Conservation (phyloP, 1,140 invertebrate species). For the Brachionus rubens region DNA sequence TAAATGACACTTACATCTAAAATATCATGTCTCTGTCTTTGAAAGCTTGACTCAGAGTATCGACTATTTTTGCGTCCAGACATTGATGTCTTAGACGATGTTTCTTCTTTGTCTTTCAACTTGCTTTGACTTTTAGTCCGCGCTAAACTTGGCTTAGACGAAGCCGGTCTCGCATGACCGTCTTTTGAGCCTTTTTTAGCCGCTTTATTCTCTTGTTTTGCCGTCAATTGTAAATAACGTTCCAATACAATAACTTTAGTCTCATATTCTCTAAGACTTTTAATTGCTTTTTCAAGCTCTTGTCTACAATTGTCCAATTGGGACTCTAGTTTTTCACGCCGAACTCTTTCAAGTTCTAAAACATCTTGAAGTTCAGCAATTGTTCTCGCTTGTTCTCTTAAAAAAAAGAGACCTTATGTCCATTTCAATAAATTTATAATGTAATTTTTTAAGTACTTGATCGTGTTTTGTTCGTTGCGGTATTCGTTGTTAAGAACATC, state of each 20-base stretch:
- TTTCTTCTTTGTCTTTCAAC: constrained; percentile 1
- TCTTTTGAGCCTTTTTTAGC: neutral
- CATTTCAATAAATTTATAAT: neutral
- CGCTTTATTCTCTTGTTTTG: constrained; percentile 11
- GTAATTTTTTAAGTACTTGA: constrained; percentile 48
- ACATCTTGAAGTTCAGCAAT: constrained; percentile 57
- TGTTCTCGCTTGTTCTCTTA: constrained; percentile 49
- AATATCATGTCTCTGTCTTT: constrained; percentile 10
- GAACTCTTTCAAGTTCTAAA: constrained; percentile 58
- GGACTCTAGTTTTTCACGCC: constrained; percentile 58
- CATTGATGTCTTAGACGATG: neutral
- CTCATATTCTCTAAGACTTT: constrained; percentile 25
- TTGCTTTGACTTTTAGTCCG: constrained; percentile 14
- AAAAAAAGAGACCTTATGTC: no score
- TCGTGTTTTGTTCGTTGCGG: constrained; percentile 55
- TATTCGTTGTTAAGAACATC: constrained; percentile 54
- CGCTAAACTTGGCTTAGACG: neutral
- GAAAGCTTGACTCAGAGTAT: neutral
- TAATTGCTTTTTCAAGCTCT: constrained; percentile 30
- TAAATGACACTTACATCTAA: neutral
- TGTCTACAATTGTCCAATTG: constrained; percentile 57
- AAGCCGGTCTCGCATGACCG: neutral
- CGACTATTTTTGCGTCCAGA: neutral
- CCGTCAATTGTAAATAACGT: constrained; percentile 1
- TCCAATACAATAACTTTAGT: constrained; percentile 33